A percentile compares a stretch with the other conserved stretches of the same genome.
Evolutionary conservation across 2,888 invertebrate genomes (phyloP).

Genomic region (Eulithis testata): DNA sequence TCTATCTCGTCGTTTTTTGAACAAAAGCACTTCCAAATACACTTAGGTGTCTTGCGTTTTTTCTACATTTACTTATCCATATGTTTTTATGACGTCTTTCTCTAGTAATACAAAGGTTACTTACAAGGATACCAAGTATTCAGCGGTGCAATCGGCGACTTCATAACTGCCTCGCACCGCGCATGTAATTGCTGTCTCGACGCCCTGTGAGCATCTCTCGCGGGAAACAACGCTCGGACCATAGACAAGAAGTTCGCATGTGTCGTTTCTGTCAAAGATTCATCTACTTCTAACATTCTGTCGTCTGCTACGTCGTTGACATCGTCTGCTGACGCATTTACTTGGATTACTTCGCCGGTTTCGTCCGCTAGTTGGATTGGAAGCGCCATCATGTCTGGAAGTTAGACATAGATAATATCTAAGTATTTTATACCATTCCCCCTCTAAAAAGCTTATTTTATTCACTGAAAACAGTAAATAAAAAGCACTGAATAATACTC

Average conservation of each 20-base stretch:
- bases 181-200: constrained; percentile 90
- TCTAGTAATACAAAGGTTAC: constrained; percentile 43
- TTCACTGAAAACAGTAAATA: too few species aligned
- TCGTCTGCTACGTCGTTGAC: constrained; percentile 46
- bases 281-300: constrained; percentile 57
- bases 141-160: constrained; percentile 91
- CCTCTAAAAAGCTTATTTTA: too few species aligned
- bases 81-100: not conserved
- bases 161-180: constrained; percentile 89
- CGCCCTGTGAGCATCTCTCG: constrained; percentile 93
- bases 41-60: too few species aligned
- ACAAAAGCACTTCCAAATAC: too few species aligned
- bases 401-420: not conserved
- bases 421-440: too few species aligned
- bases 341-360: constrained; percentile 68
- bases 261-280: constrained; percentile 89
- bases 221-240: constrained; percentile 94
- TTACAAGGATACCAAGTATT: constrained; percentile 91
- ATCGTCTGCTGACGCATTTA: constrained; percentile 55
- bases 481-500: too few species aligned
- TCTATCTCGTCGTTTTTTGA: too few species aligned
- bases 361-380: constrained; percentile 90
- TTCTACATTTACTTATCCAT: too few species aligned
- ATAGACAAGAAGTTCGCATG: constrained; percentile 95
- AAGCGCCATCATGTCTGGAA: constrained; percentile 89